Evolutionary conservation across 2,797 vertebrate genomes (phyloP).

Genomic region (Gallinago nigripennis): DNA sequence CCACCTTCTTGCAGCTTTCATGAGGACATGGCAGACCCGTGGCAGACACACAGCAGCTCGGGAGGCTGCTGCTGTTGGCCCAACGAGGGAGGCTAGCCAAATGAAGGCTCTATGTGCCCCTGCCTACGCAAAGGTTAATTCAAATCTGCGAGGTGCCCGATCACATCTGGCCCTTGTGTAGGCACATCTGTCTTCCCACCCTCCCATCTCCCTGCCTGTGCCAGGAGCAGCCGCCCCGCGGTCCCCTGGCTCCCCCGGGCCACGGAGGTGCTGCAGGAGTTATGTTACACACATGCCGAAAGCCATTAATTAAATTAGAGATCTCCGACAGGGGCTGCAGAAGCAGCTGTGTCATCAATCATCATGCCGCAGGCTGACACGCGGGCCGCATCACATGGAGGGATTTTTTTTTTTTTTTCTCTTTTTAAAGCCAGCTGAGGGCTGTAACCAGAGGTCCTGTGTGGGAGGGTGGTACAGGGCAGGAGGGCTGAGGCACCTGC

Average conservation of each 20-base stretch:
- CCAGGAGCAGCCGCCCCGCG: background rate
- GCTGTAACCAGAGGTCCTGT: background rate
- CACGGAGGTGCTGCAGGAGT: slow-evolving; percentile 23
- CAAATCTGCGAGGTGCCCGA: background rate
- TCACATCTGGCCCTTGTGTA: background rate
- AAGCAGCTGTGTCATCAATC: slow-evolving; percentile 64
- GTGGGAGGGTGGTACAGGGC: background rate
- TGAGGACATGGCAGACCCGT: fast-evolving
- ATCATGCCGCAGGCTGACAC: slow-evolving; percentile 28
- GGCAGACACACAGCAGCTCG: background rate
- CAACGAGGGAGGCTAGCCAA: fast-evolving
- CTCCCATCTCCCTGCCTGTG: background rate
- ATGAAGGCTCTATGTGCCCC: background rate
- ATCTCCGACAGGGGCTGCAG: slow-evolving; percentile 9
- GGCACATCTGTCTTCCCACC: background rate
- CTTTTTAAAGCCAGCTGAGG: background rate
- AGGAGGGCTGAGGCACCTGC: background rate
- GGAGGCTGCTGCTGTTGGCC: background rate
- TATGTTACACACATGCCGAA: slow-evolving; percentile 19
- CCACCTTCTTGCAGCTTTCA: background rate
- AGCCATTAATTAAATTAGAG: slow-evolving; percentile 72
- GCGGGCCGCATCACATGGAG: background rate
- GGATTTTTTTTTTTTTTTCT: background rate
- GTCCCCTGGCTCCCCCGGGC: background rate
- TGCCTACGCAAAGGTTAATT: background rate